Evolutionary conservation across 2,113 vertebrate genomes (phyloP).

Genomic region (Pelecanus crispus): DNA sequence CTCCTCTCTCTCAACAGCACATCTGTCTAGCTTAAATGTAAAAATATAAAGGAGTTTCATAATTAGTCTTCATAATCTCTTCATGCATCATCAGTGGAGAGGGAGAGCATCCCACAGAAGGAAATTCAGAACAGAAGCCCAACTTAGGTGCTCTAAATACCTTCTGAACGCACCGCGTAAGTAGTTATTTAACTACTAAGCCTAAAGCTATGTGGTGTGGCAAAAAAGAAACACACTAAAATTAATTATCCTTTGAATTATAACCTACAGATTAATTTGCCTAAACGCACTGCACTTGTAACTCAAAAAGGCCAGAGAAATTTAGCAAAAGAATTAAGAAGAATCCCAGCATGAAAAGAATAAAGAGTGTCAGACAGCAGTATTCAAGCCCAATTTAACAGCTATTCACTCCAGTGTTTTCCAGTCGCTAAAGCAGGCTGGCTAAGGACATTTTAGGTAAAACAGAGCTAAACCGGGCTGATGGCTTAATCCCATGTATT

Average conservation of each 20-base stretch:
- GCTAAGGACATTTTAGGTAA: background rate
- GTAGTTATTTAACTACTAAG: background rate
- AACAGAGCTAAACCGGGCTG: background rate
- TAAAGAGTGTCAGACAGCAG: background rate
- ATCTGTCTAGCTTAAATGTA: background rate
- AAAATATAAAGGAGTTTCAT: background rate
- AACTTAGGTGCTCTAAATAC: background rate
- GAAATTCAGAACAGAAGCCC: background rate
- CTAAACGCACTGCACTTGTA: background rate
- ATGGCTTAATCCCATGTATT: background rate
- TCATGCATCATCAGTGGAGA: background rate
- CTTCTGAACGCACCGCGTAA: background rate
- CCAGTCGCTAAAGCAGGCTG: background rate
- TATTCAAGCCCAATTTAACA: slow-evolving; percentile 39
- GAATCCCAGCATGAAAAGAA: background rate
- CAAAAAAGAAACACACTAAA: background rate
- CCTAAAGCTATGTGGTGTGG: background rate
- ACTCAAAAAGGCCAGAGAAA: background rate
- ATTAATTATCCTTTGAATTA: background rate
- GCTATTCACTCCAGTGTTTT: background rate
- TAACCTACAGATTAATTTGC: background rate
- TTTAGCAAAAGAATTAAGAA: background rate
- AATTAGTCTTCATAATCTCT: background rate
- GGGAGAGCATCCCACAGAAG: background rate
- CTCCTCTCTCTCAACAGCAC: background rate